These are phyloP conservation scores for Macrobrachium rosenbergii DNA, from an alignment of 1,140 invertebrate species.

Conservation along the genomic window DNA sequence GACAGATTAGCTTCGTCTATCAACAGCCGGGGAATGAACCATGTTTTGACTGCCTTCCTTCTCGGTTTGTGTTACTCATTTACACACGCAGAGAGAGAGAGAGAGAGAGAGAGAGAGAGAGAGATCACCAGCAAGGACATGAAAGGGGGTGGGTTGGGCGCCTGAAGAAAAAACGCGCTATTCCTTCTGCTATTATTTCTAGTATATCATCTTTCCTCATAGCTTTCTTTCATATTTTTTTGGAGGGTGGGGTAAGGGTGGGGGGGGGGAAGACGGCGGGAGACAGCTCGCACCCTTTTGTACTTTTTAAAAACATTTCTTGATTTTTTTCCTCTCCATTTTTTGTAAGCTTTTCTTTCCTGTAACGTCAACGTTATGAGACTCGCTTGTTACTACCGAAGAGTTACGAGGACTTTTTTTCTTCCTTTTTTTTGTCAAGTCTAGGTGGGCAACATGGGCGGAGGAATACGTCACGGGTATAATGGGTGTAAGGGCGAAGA, in stretches of 20 bases:
- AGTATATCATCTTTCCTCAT: constrained; percentile 8
- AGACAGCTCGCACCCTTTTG: too few species aligned
- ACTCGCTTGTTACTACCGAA: background rate
- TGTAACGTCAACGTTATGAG: background rate
- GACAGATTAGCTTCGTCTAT: constrained; percentile 33
- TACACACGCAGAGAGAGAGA: background rate
- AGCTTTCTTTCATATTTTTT: background rate
- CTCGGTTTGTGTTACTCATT: constrained; percentile 25
- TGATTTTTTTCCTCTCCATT: too few species aligned
- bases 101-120: constrained; percentile 18
- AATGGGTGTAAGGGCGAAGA: background rate
- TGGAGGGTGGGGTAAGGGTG: background rate
- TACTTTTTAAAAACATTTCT: too few species aligned
- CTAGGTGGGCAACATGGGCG: background rate
- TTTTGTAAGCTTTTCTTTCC: background rate
- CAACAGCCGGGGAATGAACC: constrained; percentile 27
- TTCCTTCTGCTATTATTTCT: background rate
- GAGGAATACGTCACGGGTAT: background rate
- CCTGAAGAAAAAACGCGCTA: background rate
- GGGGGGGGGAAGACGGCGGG: too few species aligned
- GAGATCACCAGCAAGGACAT: background rate
- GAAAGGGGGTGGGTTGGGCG: background rate
- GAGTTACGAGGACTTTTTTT: background rate
- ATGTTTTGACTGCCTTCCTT: constrained; percentile 47
- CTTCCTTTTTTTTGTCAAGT: background rate